phyloP scores from a whole-genome alignment of 92 coral and sea anemone genomes.

The Bergia puertoricense region DNA sequence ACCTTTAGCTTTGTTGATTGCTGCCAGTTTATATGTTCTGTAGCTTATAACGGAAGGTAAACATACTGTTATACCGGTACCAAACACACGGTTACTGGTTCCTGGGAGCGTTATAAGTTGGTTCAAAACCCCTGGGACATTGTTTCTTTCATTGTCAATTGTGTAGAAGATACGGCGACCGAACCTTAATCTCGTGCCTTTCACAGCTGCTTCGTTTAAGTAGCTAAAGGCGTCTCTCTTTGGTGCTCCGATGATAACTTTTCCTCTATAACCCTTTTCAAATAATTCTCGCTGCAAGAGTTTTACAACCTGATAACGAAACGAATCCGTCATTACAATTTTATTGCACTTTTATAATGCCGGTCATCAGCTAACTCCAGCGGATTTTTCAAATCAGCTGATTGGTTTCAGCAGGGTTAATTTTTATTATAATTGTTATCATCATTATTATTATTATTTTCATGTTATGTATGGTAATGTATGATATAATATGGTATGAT shows the following conservation, averaged over 20 bases:
- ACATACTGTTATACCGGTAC: not conserved
- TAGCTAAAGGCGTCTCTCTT: not conserved
- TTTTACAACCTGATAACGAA: not conserved
- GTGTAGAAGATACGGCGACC: not conserved
- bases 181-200: not conserved
- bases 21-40: not conserved
- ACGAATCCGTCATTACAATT: too few species aligned
- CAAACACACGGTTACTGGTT: not conserved
- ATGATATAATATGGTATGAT: too few species aligned
- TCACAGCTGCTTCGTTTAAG: not conserved
- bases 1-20: constrained; percentile 9
- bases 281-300: not conserved
- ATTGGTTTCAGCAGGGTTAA: too few species aligned
- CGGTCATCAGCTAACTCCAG: too few species aligned
- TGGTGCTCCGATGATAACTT: not conserved
- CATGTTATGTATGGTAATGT: too few species aligned
- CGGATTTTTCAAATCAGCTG: too few species aligned
- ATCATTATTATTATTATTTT: too few species aligned
- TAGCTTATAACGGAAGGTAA: not conserved
- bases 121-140: not conserved
- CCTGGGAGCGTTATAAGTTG: not conserved
- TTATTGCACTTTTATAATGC: too few species aligned
- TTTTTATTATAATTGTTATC: too few species aligned
- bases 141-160: not conserved
- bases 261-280: not conserved